A percentile compares a stretch with the other conserved stretches of the same genome.
These are phyloP conservation scores for Hyles euphorbiae DNA, from an alignment of 1,140 invertebrate genomes.

Conservation along the genomic window DNA sequence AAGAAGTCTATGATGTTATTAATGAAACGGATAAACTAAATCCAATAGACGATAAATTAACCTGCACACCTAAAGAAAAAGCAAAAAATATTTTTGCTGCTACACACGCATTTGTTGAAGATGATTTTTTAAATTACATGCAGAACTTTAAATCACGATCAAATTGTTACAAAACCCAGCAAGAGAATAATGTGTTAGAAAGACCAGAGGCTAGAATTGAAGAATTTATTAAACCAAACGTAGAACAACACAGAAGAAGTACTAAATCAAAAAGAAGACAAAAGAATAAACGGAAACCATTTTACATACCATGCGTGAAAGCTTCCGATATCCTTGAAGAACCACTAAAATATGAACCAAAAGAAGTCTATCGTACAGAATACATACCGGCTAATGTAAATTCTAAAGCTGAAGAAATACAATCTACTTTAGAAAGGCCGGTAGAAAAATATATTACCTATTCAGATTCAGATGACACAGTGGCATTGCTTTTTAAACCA, in stretches of 20 bases:
- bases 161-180: no score
- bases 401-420: slow-evolving; percentile 7
- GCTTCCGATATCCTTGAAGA: slow-evolving; percentile 26
- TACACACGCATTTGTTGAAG: no score
- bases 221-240: no score
- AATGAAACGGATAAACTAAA: no score
- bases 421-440: slow-evolving; percentile 10
- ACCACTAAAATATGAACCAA: neutral
- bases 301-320: slow-evolving; percentile 25
- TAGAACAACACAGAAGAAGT: neutral
- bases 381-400: slow-evolving; percentile 7
- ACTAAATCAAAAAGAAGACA: neutral
- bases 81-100: no score
- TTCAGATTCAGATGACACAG: slow-evolving; percentile 13
- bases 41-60: no score
- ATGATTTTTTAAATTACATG: no score
- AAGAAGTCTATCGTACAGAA: no score
- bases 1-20: no score
- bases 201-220: neutral
- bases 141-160: no score
- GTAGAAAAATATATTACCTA: slow-evolving; percentile 5
- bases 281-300: slow-evolving; percentile 8
- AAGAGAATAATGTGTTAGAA: neutral
- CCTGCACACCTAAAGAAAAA: no score
- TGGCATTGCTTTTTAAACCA: slow-evolving; percentile 27